A percentile compares a stretch with the other conserved stretches of the same genome.
phyloP scores from a whole-genome alignment of 1,140 invertebrate genomes.

The Planococcus citri region DNA sequence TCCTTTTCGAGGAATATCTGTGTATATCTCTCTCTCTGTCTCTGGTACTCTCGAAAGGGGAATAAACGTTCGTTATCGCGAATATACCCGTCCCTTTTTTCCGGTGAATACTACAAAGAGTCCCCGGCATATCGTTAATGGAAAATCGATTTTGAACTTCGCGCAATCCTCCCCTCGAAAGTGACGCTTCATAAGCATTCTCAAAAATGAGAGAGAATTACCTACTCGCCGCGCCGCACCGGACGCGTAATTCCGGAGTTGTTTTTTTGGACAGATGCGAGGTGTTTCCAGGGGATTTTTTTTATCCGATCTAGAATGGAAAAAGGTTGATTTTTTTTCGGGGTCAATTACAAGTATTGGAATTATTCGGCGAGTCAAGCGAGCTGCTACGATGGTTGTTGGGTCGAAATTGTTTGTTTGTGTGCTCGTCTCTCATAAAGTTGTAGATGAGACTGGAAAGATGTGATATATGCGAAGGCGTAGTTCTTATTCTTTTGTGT shows the following conservation, averaged over 20 bases:
- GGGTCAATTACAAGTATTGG: too few species aligned
- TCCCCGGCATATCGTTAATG: constrained; percentile 11
- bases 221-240: background rate
- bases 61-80: background rate
- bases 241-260: too few species aligned
- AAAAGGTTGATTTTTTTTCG: too few species aligned
- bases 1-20: background rate
- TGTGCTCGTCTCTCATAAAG: too few species aligned
- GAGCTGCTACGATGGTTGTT: too few species aligned
- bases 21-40: too few species aligned
- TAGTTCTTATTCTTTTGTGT: background rate
- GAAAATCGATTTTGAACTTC: constrained; percentile 19
- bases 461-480: background rate
- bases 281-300: too few species aligned
- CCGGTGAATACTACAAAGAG: constrained; percentile 10
- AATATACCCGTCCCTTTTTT: constrained; percentile 12
- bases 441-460: too few species aligned
- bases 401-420: too few species aligned
- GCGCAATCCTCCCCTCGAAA: background rate
- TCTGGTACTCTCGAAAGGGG: background rate
- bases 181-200: constrained; percentile 11
- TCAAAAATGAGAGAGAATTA: constrained; percentile 13
- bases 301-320: too few species aligned
- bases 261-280: too few species aligned
- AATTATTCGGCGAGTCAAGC: too few species aligned